These are phyloP conservation scores for Idaea dimidiata DNA, from an alignment of 2,888 invertebrate species.

Conservation along the genomic window DNA sequence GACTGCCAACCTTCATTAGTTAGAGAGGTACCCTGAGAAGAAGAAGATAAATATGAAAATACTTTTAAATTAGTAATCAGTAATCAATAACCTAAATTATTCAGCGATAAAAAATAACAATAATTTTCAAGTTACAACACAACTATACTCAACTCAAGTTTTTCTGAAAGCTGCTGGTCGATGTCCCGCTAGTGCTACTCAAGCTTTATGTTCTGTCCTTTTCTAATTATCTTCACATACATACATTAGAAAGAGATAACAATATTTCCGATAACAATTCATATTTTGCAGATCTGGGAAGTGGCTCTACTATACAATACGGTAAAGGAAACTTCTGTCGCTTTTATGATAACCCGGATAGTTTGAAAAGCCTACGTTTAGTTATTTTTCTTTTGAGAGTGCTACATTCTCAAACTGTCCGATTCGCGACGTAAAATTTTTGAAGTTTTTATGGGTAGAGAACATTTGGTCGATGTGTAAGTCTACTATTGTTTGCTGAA, in stretches of 20 bases:
- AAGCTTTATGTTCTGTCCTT: conserved; percentile 55
- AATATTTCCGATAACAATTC: conserved; percentile 37
- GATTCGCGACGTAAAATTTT: conserved; percentile 42
- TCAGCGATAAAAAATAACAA: conserved; percentile 8
- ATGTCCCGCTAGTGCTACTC: conserved; percentile 77
- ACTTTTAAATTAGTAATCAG: neutral
- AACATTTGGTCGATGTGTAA: conserved; percentile 54
- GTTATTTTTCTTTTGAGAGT: conserved; percentile 27
- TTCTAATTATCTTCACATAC: conserved; percentile 35
- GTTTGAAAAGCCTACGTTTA: conserved; percentile 43
- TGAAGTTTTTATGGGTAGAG: conserved; percentile 51
- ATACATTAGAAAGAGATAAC: conserved; percentile 53
- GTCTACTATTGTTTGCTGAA: conserved; percentile 44
- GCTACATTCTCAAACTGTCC: conserved; percentile 35
- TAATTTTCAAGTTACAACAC: conserved; percentile 56
- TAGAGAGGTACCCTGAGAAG: too few species aligned
- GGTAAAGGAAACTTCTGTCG: conserved; percentile 57
- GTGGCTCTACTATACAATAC: conserved; percentile 58
- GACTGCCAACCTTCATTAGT: too few species aligned
- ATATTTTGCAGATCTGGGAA: conserved; percentile 71
- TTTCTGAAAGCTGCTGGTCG: conserved; percentile 80
- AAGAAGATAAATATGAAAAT: too few species aligned
- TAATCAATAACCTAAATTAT: conserved; percentile 7
- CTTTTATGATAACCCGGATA: conserved; percentile 51
- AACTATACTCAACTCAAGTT: conserved; percentile 52